phyloP scores from a whole-genome alignment of 2,113 vertebrate species.

The Lathamus discolor region DNA sequence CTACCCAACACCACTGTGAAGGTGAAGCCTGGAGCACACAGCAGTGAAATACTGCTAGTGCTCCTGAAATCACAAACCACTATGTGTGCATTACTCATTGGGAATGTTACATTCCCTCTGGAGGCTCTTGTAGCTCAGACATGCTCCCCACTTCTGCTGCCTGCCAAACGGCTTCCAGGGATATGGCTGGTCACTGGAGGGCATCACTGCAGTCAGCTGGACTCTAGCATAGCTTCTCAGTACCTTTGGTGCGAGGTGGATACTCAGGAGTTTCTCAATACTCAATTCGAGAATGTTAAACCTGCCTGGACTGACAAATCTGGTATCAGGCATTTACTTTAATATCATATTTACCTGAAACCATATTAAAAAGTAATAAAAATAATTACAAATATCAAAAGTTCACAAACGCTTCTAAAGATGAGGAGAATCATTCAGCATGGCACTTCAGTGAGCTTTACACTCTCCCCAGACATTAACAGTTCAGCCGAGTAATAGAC shows the following conservation, averaged over 20 bases:
- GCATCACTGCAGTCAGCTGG: background rate
- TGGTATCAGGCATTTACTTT: background rate
- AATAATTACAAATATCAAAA: background rate
- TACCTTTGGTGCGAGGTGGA: background rate
- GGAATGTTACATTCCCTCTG: background rate
- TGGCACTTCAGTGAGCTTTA: background rate
- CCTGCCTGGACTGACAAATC: background rate
- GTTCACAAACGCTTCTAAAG: background rate
- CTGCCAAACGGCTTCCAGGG: background rate
- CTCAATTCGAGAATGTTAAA: background rate
- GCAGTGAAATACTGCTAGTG: background rate
- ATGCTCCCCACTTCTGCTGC: background rate
- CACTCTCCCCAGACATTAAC: background rate
- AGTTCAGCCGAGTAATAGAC: background rate
- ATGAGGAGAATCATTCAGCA: background rate
- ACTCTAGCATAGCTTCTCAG: background rate
- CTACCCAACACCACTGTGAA: background rate
- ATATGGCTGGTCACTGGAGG: background rate
- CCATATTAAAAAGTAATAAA: background rate
- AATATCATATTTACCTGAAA: background rate
- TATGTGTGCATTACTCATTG: background rate
- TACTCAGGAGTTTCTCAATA: background rate
- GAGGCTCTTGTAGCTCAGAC: background rate
- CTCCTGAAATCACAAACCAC: background rate
- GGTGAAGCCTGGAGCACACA: background rate